Base-by-base conservation (phyloP, 2,888 invertebrate genomes). In the Trachelus tabidus region DNA sequence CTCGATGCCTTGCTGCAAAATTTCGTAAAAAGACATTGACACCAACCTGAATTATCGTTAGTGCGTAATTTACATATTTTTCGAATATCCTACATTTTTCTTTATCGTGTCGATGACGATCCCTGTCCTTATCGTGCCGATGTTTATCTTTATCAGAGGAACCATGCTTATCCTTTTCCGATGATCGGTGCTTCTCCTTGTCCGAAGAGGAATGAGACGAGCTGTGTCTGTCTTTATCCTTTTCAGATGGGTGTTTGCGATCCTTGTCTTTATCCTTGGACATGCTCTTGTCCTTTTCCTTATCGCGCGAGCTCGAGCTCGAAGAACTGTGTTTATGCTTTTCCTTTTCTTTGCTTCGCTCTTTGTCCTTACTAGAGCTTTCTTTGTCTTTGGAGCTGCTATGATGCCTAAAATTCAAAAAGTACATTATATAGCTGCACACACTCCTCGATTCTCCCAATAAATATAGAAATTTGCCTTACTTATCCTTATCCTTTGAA, bases 261-360 rank as follows among this genome's bases (percentile, higher is more conserved):
- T 89, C 88, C 78, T 89, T 89, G 73, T 92, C 92, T 81, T 90
- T 92, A 75, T 92, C 92, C 79, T 89, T 91, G 15, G 92, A 92
- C 79, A 90, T 91, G 37, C 89, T 89, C 83, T 93, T 83, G 79
- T 93, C 92, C 85, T 92, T 93, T 76, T 93, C 93, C 83, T 91
- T 92, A 76, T 92, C 92, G 86, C 92, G 92, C 79, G 86, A 89
- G 76, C 90, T 89, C 73, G 92, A 82, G 31, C 85, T 84, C 79
- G 84, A 81, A 75, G 89, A 88, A 81, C 89, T 87, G 23, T 89
- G 87, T 77, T 86, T 89, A 75, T 91, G 91, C 79, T 92, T 88
- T 73, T 90, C 89, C 78, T 87, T 90, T 56, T 87, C 91, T 87
- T 85, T 92, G 86, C 84, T 82, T 34, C 83, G 83, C 11, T 92